Base-by-base conservation (phyloP, 2,888 invertebrate genomes). In the Amblyteles armatorius region DNA sequence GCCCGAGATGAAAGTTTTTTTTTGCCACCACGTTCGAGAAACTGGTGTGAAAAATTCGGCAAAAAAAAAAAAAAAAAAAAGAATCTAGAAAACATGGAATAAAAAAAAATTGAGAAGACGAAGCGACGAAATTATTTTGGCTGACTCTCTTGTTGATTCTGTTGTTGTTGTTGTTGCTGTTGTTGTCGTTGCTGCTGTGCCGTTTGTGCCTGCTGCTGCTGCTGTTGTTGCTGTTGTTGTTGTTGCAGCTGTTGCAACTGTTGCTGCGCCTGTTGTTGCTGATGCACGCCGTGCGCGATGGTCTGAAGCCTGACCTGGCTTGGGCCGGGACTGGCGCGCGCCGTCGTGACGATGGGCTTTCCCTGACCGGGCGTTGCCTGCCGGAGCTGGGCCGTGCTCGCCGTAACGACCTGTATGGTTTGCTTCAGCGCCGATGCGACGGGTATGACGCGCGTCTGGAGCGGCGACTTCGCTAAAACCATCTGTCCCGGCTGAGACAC, bases 391-490 rank as follows among this genome's bases (percentile, higher is more conserved):
- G 95, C 91, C 19, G 89, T 92, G 33, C 91, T 91, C 1, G 92
- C 93, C 1, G 92, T 89, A 1, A 93, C 93, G 67, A 95, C 95
- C 94, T 96, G 96, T 89, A 96, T 95, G 0, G 95, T 95, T 94
- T 94, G 96, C 93, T 95, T 96, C 89, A 94, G 94, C 86, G 87
- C 94, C 0, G 94, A 93, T 4, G 93, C 90, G 74, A 95, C 95
- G 1, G 96, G 96, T 88, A 96, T 96, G 2, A 96, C 96, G 40
- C 96, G 94, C 0, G 96, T 95, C 26, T 95, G 95, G 68, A 95
- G 94, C 0, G 95, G 95, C 11, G 93, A 92, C 90, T 96, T 96
- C 0, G 96, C 95, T 72, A 96, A 91, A 16, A 96, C 96, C 0
- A 95, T 95, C 85, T 95, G 95, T 9, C 96, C 95, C 1, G 94